Evolutionary conservation across 2,888 invertebrate genomes (phyloP).

Genomic region (Athetis lepigone): DNA sequence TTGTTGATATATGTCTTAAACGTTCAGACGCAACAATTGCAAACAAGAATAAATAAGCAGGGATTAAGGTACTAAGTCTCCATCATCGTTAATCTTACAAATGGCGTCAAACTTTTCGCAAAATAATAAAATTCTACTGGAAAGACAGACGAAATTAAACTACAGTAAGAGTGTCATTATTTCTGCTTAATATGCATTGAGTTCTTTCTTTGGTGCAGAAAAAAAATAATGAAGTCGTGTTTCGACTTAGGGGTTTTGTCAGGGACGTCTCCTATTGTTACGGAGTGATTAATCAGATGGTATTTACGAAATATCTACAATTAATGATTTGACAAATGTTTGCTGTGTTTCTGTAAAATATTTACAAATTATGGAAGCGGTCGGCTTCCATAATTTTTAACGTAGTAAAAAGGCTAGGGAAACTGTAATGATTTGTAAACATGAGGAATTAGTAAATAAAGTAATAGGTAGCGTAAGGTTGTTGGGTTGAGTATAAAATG

Average conservation of each 20-base stretch:
- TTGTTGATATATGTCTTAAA: slow-evolving; percentile 43
- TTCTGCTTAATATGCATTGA: not conserved
- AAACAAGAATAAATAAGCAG: slow-evolving; percentile 42
- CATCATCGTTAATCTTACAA: slow-evolving; percentile 42
- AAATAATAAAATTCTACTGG: slow-evolving; percentile 3
- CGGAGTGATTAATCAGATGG: not conserved
- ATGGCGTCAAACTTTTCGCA: slow-evolving; percentile 46
- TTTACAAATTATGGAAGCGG: too few species aligned
- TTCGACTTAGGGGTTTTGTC: not conserved
- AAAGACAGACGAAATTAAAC: slow-evolving; percentile 15
- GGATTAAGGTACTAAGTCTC: slow-evolving; percentile 44
- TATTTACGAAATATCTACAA: not conserved
- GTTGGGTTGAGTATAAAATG: too few species aligned
- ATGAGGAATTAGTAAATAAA: too few species aligned
- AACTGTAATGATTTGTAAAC: too few species aligned
- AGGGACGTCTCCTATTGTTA: not conserved
- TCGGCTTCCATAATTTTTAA: too few species aligned
- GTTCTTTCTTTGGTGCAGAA: slow-evolving; percentile 1
- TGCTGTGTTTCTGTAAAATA: not conserved
- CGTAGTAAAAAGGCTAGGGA: too few species aligned
- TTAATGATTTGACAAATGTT: not conserved
- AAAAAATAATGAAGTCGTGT: not conserved
- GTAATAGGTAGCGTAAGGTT: too few species aligned
- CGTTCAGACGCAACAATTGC: slow-evolving; percentile 29
- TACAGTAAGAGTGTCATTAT: slow-evolving; percentile 4